Conservation (phyloP, 2,888 invertebrate species). For the Drosophila monieri region DNA sequence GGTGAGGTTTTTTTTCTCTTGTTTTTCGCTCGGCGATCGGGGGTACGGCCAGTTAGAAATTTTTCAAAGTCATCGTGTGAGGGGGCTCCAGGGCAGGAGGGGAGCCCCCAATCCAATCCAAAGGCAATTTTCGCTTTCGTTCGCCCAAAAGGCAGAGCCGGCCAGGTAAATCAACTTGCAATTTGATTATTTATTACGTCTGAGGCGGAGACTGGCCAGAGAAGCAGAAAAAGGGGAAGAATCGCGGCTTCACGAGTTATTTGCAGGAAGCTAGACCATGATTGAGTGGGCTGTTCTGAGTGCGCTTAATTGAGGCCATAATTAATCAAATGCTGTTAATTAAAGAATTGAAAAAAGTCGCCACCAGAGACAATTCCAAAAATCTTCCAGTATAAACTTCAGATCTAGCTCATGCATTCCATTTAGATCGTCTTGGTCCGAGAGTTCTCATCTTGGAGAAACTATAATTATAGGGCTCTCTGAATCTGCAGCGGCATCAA, state of each 20-base stretch:
- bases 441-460: conserved; percentile 8
- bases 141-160: conserved; percentile 47
- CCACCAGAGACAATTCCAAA: conserved; percentile 14
- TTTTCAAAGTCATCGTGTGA: conserved; percentile 71
- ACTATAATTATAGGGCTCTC: conserved; percentile 42
- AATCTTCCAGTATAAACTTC: not conserved
- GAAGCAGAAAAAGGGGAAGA: not conserved
- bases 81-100: conserved; percentile 39
- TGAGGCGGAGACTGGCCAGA: conserved; percentile 52
- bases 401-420: not conserved
- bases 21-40: not conserved
- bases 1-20: conserved; percentile 17
- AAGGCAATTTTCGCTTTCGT: conserved; percentile 68
- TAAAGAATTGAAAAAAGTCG: conserved; percentile 46
- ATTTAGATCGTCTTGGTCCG: conserved; percentile 11
- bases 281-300: conserved; percentile 62
- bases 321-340: conserved; percentile 76
- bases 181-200: conserved; percentile 74
- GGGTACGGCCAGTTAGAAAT: conserved; percentile 60
- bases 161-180: conserved; percentile 68
- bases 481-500: conserved; percentile 29
- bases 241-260: conserved; percentile 8
- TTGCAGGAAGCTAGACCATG: conserved; percentile 55
- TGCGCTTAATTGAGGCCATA: conserved; percentile 61
- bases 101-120: conserved; percentile 25